A percentile compares a stretch with the other conserved stretches of the same genome.
Conservation (phyloP, 2,888 invertebrate species). For the Griposia aprilina region DNA sequence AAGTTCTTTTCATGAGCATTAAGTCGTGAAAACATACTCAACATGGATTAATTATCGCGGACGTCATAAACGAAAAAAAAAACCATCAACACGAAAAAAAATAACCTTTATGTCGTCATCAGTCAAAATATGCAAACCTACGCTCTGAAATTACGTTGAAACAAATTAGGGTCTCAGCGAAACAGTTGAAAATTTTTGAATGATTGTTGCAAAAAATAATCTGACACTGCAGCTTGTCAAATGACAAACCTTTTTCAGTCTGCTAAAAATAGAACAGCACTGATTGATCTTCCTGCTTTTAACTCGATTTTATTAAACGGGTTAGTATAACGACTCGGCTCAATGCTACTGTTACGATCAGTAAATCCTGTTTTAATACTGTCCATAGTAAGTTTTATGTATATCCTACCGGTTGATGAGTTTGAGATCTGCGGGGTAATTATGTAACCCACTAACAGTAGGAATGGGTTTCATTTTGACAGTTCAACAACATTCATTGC, state of each 20-base stretch:
- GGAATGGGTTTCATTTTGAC: no score
- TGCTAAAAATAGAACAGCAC: constrained; percentile 29
- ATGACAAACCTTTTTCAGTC: neutral
- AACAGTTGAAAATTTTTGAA: neutral
- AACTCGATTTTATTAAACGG: constrained; percentile 47
- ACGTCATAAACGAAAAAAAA: neutral
- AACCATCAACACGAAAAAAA: neutral
- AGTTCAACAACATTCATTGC: no score
- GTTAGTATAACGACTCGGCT: constrained; percentile 21
- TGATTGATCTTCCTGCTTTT: constrained; percentile 51
- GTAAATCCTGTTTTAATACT: constrained; percentile 44
- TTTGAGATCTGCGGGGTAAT: no score
- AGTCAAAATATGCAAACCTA: no score
- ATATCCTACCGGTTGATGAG: constrained; percentile 19
- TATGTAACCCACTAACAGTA: no score
- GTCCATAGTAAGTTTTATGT: constrained; percentile 32
- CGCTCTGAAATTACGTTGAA: neutral
- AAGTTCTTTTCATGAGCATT: no score
- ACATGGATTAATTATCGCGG: neutral
- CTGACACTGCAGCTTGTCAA: neutral
- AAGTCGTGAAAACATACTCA: no score
- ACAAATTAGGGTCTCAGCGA: neutral
- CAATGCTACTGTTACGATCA: constrained; percentile 37
- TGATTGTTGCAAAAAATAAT: neutral
- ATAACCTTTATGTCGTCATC: neutral